Base-by-base conservation (phyloP, 30 jellyfish, hydroid and myxozoan species). In the Rhopilema esculentum region DNA sequence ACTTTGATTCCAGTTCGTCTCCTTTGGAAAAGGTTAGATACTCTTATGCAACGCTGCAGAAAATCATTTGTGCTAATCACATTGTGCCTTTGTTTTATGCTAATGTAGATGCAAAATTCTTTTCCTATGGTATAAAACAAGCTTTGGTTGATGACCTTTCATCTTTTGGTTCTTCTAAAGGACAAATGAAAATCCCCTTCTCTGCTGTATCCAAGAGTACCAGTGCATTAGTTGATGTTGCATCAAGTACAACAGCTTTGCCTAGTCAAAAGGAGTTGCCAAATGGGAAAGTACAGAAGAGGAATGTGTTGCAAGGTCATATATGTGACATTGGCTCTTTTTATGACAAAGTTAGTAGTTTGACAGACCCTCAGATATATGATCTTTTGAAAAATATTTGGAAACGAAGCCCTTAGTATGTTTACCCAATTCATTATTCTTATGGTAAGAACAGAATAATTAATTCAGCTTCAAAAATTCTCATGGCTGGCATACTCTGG, bases 401-500 rank as follows among this genome's bases (percentile, higher is more conserved):
- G 81, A 49, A 27, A 8, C 93, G 88, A 22, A 88, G 24, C n/a
- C 9, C 33, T 23, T 12, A 25, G 29, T 17, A 4, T 16, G n/a
- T 0, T 0, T 82, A 66, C 67, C 71, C 84, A 23, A 15, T 33
- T 0, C 4, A 19, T 20, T 2, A 33, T 17, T 8, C 20, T 4
- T 26, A 49, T 1, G 71, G 69, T 0, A 71, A 49, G 7, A 0
- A 1, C 16, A 21, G 88, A 32, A 71, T 20, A 12, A 77, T 87
- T 49, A 50, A 29, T 23, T 24, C 1, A 15, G 18, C 48, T 89
- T 17, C 76, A 69, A 18, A 22, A 19, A 22, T 62, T 16, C 28
- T 0, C 79, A 0, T 80, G 97, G 94, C 78, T 89, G 25, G 83
- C 80, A 1, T 89, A 89, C 52, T 80, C 89, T 29, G 66, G 68